These are phyloP conservation scores for Macrostomum lignano DNA, from an alignment of 1,140 invertebrate species.

Conservation along the genomic window DNA sequence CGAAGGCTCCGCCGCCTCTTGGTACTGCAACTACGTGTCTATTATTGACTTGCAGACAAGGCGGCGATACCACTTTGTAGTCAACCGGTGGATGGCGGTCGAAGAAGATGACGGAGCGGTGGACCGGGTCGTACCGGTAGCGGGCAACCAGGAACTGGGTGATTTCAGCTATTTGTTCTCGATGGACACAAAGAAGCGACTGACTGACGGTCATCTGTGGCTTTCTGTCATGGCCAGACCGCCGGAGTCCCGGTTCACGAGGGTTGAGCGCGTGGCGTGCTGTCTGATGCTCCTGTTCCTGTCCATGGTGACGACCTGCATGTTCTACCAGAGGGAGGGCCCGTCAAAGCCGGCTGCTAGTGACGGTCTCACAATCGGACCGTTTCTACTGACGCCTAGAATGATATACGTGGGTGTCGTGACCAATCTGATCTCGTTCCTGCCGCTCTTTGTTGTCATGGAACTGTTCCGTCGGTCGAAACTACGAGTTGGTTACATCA, in stretches of 20 bases:
- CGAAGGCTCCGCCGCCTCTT: constrained; percentile 28
- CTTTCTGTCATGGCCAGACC: constrained; percentile 33
- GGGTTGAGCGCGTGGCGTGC: constrained; percentile 31
- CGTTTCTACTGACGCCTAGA: constrained; percentile 27
- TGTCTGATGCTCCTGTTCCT: constrained; percentile 32
- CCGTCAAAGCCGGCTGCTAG: constrained; percentile 11
- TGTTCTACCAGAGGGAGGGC: constrained; percentile 29
- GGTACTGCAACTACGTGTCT: constrained; percentile 31
- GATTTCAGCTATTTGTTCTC: constrained; percentile 3
- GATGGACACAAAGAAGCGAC: constrained; percentile 16
- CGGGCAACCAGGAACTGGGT: neutral
- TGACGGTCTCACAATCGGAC: constrained; percentile 24
- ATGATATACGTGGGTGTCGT: too few relatives aligned
- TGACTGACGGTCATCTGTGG: constrained; percentile 34
- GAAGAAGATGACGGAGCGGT: constrained; percentile 34
- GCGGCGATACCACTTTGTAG: constrained; percentile 30
- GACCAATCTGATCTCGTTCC: too few relatives aligned
- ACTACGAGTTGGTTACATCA: too few relatives aligned
- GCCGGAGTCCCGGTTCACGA: constrained; percentile 30
- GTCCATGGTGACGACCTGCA: constrained; percentile 33
- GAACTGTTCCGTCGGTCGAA: too few relatives aligned
- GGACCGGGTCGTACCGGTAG: constrained; percentile 1
- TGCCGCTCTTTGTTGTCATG: too few relatives aligned
- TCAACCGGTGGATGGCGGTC: constrained; percentile 32
- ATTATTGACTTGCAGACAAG: constrained; percentile 32